phyloP scores from a whole-genome alignment of 2,797 vertebrate genomes.

The Ficedula albicollis region DNA sequence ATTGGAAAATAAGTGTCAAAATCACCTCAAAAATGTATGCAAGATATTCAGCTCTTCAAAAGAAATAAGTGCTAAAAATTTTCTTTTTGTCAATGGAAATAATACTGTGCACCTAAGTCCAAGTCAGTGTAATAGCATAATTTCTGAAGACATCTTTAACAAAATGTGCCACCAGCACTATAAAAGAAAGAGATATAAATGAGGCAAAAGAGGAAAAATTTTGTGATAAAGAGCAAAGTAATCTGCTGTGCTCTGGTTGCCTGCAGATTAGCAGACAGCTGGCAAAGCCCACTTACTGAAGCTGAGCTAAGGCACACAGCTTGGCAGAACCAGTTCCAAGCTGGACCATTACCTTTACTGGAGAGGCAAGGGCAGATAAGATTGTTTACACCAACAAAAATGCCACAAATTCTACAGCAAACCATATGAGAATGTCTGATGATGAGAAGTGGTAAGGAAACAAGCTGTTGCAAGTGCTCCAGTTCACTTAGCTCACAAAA shows the following conservation, averaged over 20 bases:
- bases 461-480: not conserved
- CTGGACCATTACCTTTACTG: not conserved
- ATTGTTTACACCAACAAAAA: not conserved
- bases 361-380: not conserved
- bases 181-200: not conserved
- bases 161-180: not conserved
- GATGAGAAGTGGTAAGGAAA: not conserved
- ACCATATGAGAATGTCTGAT: not conserved
- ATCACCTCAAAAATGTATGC: not conserved
- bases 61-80: accelerated
- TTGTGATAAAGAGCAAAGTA: not conserved
- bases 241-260: not conserved
- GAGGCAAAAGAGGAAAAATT: not conserved
- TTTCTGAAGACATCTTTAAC: not conserved
- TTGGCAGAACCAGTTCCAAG: not conserved
- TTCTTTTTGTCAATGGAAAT: not conserved
- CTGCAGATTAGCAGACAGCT: not conserved
- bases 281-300: not conserved
- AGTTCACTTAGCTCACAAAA: not conserved
- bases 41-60: not conserved
- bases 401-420: not conserved
- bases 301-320: not conserved
- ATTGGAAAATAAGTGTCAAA: not conserved
- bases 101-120: not conserved
- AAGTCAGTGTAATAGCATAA: not conserved